Evolutionary conservation across 2,797 vertebrate species (phyloP), one percentile per base, ranked within the genome.

Genomic region (Lutjanus campechanus): DNA sequence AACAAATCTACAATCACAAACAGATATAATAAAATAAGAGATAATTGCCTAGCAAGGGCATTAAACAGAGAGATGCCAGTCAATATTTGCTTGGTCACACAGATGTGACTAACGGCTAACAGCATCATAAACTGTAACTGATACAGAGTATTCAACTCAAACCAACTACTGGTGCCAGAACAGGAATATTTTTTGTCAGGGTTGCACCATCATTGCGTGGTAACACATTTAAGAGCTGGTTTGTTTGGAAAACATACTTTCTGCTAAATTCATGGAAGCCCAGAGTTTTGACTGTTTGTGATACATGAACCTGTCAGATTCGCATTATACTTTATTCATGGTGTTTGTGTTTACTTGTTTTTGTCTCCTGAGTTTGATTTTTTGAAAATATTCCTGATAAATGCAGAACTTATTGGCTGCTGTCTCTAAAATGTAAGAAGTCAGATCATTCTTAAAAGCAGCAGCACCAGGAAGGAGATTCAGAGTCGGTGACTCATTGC

Each of bases 361-460:
- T 41, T 51, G 19, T 60, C 43, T 78, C 36, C 43, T 20, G 22
- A 61, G 64, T 47, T 72, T 44, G 13, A 75, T 74, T 66, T 65
- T 43, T 59, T 64, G 15, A 77, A 76, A 73, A 8, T 47, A 16
- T 56, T 51, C 13, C 25, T 44, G 40, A 80, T 75, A 25, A 77
- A 76, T 67, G 53, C 56, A 43, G 11, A 15, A 69, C 3, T 40
- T 41, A 51, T 17, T 65, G 29, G 55, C 47, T 69, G 12, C 64
- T 10, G 44, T 25, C 55, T 65, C 36, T 71, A 29, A 70, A 53
- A 65, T 40, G 40, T 19, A 66, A 40, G n/a, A 58, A 43, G 56
- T n/a, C 50, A 25, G 71, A 46, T 7, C 17, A 29, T 72, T 43
- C 44, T n/a, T 25, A 22, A 73, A 59, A 78, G 69, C 51, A 65